Evolutionary conservation across 2,888 invertebrate species (phyloP).

Genomic region (Ochropleura plecta): DNA sequence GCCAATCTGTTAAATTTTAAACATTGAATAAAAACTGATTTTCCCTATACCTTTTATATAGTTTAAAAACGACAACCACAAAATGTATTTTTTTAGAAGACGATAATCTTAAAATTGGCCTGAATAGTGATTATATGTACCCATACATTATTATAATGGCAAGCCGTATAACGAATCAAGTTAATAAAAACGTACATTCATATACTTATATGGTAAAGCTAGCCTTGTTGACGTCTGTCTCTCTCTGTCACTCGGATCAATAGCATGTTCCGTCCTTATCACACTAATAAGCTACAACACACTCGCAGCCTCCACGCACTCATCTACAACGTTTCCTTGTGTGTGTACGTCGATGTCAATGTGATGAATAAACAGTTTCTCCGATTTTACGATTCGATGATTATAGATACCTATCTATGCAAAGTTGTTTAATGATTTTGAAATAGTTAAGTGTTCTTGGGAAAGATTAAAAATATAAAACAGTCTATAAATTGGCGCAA

Average conservation of each 20-base stretch:
- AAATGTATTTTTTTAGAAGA: conserved; percentile 58
- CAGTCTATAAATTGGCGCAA: conserved; percentile 51
- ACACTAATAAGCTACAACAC: conserved; percentile 86
- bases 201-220: conserved; percentile 88
- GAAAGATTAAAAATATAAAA: conserved; percentile 66
- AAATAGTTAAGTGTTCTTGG: conserved; percentile 69
- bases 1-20: conserved; percentile 11
- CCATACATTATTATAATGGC: conserved; percentile 88
- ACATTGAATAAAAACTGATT: conserved; percentile 21
- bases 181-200: conserved; percentile 89
- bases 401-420: conserved; percentile 88
- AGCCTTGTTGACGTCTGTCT: conserved; percentile 86
- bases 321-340: conserved; percentile 68
- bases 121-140: conserved; percentile 82
- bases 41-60: conserved; percentile 27
- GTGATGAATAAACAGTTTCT: conserved; percentile 90
- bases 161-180: conserved; percentile 87
- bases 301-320: conserved; percentile 71
- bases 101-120: conserved; percentile 77
- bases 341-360: conserved; percentile 80
- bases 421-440: conserved; percentile 84
- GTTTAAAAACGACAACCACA: conserved; percentile 47
- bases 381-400: conserved; percentile 89
- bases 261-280: conserved; percentile 80
- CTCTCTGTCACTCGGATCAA: conserved; percentile 81